A percentile compares a stretch with the other conserved stretches of the same genome.
phyloP scores from a whole-genome alignment of 2,113 vertebrate species.

The Oriolus oriolus region DNA sequence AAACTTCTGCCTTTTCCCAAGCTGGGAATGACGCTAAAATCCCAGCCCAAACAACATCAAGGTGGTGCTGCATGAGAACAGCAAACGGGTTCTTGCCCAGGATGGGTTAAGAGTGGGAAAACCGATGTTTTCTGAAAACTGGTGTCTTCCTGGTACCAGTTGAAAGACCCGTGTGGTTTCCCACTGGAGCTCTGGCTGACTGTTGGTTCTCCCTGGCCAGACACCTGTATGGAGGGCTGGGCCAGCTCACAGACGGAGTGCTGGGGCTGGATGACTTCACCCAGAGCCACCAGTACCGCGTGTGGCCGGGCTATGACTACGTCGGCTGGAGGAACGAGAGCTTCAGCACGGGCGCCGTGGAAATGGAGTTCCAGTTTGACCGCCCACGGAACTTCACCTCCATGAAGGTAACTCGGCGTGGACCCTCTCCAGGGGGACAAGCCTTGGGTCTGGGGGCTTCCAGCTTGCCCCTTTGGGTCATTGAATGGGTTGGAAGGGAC shows the following conservation, averaged over 20 bases:
- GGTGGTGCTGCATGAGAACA: background rate
- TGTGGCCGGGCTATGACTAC: conserved; percentile 96
- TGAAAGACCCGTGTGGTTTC: background rate
- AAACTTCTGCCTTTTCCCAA: background rate
- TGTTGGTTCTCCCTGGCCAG: conserved; percentile 54
- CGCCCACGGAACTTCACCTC: conserved; percentile 93
- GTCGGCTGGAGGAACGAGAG: conserved; percentile 94
- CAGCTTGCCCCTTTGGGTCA: background rate
- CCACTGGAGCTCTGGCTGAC: background rate
- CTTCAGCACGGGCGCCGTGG: conserved; percentile 80
- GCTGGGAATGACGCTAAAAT: background rate
- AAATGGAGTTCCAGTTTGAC: conserved; percentile 94
- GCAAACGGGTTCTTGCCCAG: background rate
- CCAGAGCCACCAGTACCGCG: conserved; percentile 86
- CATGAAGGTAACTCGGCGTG: conserved; percentile 83
- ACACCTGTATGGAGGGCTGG: conserved; percentile 84
- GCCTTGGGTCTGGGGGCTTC: background rate
- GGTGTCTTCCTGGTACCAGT: background rate
- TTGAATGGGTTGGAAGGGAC: background rate
- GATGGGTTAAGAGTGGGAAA: background rate
- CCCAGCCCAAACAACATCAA: background rate
- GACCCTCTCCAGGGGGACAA: background rate
- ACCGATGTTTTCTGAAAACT: rapidly evolving
- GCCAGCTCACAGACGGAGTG: conserved; percentile 91
- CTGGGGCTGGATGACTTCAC: conserved; percentile 93